Evolutionary conservation across 1,140 invertebrate species (phyloP).

Genomic region (Zaprionus vittiger): DNA sequence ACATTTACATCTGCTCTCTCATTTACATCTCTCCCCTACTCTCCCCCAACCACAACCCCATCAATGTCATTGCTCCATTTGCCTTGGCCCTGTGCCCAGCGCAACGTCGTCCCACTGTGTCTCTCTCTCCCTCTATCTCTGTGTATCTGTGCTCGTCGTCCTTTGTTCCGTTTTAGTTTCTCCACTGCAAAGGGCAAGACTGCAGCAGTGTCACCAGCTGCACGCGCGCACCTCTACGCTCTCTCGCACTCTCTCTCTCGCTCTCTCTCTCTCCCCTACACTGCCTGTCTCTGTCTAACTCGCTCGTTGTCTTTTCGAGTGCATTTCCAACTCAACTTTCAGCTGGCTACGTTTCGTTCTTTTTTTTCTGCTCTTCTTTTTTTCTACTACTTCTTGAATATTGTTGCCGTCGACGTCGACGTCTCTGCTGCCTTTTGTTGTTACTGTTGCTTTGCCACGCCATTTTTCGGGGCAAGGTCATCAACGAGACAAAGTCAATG

Average conservation of each 20-base stretch:
- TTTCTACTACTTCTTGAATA: slow-evolving; percentile 15
- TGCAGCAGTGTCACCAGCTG: slow-evolving; percentile 66
- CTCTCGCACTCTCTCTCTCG: slow-evolving; percentile 14
- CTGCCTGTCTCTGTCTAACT: slow-evolving; percentile 14
- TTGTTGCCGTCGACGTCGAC: too few species aligned
- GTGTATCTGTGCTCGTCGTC: slow-evolving; percentile 27
- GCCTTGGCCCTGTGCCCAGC: slow-evolving; percentile 72
- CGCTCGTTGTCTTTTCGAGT: slow-evolving; percentile 38
- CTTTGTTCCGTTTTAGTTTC: slow-evolving; percentile 54
- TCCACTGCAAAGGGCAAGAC: slow-evolving; percentile 31
- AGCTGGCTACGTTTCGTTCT: slow-evolving; percentile 33
- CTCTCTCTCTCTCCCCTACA: slow-evolving; percentile 9
- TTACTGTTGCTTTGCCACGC: slow-evolving; percentile 59
- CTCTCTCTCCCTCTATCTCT: slow-evolving; percentile 1
- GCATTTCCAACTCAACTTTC: slow-evolving; percentile 56
- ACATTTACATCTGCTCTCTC: not conserved
- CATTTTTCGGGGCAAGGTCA: slow-evolving; percentile 84
- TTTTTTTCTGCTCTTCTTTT: slow-evolving; percentile 22
- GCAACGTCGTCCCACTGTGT: not conserved
- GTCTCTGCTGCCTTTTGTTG: slow-evolving; percentile 13
- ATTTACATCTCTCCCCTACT: too few species aligned
- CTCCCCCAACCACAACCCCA: not conserved
- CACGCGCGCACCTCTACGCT: slow-evolving; percentile 48
- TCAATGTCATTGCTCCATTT: slow-evolving; percentile 66
- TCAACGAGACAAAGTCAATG: slow-evolving; percentile 83